A percentile compares a stretch with the other conserved stretches of the same genome.
phyloP scores from a whole-genome alignment of 2,797 vertebrate genomes.

The Hirundo rustica region DNA sequence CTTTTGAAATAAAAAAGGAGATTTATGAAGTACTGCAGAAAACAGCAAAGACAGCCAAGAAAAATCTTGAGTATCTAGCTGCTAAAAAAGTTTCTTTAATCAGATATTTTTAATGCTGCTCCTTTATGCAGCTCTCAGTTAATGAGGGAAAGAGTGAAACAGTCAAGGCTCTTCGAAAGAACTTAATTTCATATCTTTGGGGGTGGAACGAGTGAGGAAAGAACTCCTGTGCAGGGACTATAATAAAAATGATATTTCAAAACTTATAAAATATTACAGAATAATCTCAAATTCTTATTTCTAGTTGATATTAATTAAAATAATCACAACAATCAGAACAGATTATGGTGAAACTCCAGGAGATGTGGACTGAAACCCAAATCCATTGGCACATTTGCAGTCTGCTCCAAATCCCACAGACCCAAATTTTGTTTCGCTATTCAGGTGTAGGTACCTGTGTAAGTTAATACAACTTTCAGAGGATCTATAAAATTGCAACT shows the following conservation, averaged over 20 bases:
- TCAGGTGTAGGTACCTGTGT: neutral
- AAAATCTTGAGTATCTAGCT: neutral
- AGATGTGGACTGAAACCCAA: neutral
- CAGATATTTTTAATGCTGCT: neutral
- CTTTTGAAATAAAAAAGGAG: slow-evolving; percentile 38
- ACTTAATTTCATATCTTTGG: neutral
- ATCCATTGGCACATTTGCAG: neutral
- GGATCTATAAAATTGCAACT: neutral
- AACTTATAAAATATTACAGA: neutral
- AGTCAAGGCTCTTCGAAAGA: neutral
- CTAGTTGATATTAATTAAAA: neutral
- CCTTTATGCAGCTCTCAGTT: neutral
- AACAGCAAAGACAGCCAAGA: neutral
- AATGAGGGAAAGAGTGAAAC: neutral
- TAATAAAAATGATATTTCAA: neutral
- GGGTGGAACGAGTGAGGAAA: neutral
- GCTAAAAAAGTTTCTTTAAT: neutral
- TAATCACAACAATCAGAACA: neutral
- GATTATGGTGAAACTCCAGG: neutral
- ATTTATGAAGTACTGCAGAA: neutral
- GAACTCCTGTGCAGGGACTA: neutral
- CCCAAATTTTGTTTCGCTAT: neutral
- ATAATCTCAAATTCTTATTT: neutral
- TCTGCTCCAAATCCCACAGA: neutral
- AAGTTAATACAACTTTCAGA: neutral